Percentiles rank a stretch among this genome's conserved stretches.
Conservation (phyloP, 1,140 invertebrate species). For the Cotesia glomerata region DNA sequence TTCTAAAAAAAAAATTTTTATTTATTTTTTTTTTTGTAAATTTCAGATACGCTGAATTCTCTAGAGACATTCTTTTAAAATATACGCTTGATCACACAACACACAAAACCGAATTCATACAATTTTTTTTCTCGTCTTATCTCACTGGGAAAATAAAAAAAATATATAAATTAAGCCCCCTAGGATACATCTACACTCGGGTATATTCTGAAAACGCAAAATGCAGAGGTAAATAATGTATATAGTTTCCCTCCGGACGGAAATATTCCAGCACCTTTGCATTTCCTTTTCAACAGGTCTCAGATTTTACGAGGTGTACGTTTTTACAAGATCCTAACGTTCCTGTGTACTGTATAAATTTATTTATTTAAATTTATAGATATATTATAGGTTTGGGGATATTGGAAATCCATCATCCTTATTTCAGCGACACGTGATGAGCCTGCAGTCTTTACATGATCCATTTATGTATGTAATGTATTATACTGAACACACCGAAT, state of each 20-base stretch:
- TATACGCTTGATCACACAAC: too few species aligned
- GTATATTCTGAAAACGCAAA: conserved; percentile 3
- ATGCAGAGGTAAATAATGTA: neutral
- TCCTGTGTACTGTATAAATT: too few species aligned
- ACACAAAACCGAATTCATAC: too few species aligned
- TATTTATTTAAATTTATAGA: neutral
- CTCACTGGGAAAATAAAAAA: too few species aligned
- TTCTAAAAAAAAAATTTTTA: too few species aligned
- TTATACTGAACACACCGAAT: neutral
- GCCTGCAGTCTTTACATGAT: neutral
- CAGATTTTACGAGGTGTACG: neutral
- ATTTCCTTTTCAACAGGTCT: neutral
- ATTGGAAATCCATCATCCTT: conserved; percentile 1
- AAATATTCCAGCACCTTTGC: neutral
- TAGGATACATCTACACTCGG: neutral
- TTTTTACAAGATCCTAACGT: neutral
- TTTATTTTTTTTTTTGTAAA: too few species aligned
- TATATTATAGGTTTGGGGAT: neutral
- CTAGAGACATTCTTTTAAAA: too few species aligned
- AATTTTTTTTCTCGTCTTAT: neutral
- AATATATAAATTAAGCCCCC: neutral
- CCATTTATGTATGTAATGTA: neutral
- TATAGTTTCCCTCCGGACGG: neutral
- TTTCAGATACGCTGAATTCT: too few species aligned
- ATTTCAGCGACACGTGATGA: neutral